Evolutionary conservation across 2,113 vertebrate species (phyloP).

Genomic region (Rutilus rutilus): DNA sequence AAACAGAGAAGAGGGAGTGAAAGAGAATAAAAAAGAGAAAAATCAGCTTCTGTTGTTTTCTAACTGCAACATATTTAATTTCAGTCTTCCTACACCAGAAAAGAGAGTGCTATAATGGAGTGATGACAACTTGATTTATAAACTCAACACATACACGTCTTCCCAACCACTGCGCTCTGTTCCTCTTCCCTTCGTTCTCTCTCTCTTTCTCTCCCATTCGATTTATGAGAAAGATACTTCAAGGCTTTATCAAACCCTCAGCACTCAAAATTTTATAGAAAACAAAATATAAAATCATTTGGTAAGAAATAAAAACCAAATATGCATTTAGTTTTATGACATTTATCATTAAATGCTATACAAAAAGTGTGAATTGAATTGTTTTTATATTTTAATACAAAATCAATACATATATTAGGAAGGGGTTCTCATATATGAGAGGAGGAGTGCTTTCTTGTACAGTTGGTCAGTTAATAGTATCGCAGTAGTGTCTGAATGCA

Average conservation of each 20-base stretch:
- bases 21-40: neutral
- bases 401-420: neutral
- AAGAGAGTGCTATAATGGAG: slow-evolving; percentile 54
- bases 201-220: neutral
- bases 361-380: neutral
- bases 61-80: slow-evolving; percentile 51
- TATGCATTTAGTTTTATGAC: neutral
- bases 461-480: neutral
- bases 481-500: neutral
- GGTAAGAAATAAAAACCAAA: neutral
- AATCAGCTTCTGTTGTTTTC: slow-evolving; percentile 35
- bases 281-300: neutral
- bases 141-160: neutral
- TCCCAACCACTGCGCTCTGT: slow-evolving; percentile 11
- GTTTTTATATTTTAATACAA: neutral
- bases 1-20: neutral
- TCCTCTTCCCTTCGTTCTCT: neutral
- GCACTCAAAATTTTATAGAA: neutral
- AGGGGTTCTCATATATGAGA: neutral
- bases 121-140: slow-evolving; percentile 78
- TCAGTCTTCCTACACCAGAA: slow-evolving; percentile 56
- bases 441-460: neutral
- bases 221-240: neutral
- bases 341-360: neutral
- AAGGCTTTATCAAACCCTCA: neutral